Evolutionary conservation across 2,888 invertebrate species (phyloP).

Genomic region (Geotrupes spiniger): DNA sequence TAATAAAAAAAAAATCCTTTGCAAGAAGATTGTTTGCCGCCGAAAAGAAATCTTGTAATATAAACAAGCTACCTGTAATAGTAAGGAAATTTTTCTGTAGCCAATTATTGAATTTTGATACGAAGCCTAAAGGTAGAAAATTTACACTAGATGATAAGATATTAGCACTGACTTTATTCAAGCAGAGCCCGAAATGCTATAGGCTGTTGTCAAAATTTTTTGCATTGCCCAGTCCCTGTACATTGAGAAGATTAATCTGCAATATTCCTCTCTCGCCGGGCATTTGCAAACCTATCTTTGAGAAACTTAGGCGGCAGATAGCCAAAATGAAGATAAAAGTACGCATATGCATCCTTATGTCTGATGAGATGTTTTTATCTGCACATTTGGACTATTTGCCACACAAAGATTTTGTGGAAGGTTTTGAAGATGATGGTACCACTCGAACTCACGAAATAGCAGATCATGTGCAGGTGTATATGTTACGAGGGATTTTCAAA

Average conservation of each 20-base stretch:
- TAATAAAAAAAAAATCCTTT: too few species aligned
- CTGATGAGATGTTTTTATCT: background rate
- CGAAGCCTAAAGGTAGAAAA: conserved; percentile 3
- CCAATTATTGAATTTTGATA: too few species aligned
- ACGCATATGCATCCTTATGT: background rate
- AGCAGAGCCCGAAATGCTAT: too few species aligned
- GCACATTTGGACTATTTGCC: background rate
- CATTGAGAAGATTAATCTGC: conserved; percentile 2
- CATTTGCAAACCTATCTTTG: background rate
- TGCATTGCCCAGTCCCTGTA: background rate
- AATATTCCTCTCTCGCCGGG: background rate
- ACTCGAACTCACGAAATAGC: background rate
- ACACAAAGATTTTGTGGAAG: background rate
- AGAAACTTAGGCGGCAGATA: too few species aligned
- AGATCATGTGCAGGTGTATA: background rate
- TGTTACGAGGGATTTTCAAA: background rate
- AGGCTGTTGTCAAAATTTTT: background rate
- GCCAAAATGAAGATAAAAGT: too few species aligned
- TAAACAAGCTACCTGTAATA: too few species aligned
- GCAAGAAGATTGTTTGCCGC: too few species aligned
- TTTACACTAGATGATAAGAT: background rate
- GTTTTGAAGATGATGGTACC: background rate
- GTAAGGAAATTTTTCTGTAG: too few species aligned
- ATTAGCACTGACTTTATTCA: background rate
- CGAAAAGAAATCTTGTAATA: too few species aligned